phyloP scores from a whole-genome alignment of 2,888 invertebrate species.

The Azorinus chamasolen region DNA sequence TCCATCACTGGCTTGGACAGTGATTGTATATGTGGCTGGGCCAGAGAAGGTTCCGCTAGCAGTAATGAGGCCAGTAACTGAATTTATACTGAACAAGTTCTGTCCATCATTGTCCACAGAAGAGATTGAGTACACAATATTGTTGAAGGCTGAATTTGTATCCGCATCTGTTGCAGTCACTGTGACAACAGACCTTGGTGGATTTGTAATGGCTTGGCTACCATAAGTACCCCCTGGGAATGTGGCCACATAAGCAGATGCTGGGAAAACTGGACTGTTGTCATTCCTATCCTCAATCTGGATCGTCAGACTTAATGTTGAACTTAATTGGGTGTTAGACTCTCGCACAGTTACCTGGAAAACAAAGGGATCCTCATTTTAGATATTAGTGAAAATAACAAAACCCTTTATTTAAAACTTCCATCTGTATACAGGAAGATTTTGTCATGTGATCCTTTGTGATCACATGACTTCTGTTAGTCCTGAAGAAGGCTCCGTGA shows the following conservation, averaged over 20 bases:
- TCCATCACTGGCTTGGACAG: conserved; percentile 75
- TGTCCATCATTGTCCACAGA: conserved; percentile 66
- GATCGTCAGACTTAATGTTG: conserved; percentile 71
- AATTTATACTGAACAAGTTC: conserved; percentile 67
- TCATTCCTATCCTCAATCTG: conserved; percentile 81
- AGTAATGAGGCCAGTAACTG: conserved; percentile 50
- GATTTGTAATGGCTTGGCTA: conserved; percentile 38
- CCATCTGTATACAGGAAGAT: too few species aligned
- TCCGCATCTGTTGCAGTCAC: conserved; percentile 67
- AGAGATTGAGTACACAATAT: conserved; percentile 70
- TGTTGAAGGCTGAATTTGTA: conserved; percentile 39
- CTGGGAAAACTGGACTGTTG: conserved; percentile 76
- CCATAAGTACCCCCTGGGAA: conserved; percentile 71
- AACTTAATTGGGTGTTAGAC: conserved; percentile 51
- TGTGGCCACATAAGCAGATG: conserved; percentile 61
- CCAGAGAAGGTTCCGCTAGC: conserved; percentile 68
- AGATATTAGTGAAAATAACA: too few species aligned
- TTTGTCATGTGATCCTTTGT: too few species aligned
- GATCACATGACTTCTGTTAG: too few species aligned
- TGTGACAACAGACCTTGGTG: conserved; percentile 33
- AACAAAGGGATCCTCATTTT: neutral
- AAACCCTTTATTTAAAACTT: too few species aligned
- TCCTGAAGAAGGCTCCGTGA: too few species aligned
- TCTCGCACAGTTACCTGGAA: conserved; percentile 74
- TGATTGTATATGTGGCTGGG: conserved; percentile 68